Conservation (phyloP, 2,113 vertebrate species). For the Vulpes vulpes region DNA sequence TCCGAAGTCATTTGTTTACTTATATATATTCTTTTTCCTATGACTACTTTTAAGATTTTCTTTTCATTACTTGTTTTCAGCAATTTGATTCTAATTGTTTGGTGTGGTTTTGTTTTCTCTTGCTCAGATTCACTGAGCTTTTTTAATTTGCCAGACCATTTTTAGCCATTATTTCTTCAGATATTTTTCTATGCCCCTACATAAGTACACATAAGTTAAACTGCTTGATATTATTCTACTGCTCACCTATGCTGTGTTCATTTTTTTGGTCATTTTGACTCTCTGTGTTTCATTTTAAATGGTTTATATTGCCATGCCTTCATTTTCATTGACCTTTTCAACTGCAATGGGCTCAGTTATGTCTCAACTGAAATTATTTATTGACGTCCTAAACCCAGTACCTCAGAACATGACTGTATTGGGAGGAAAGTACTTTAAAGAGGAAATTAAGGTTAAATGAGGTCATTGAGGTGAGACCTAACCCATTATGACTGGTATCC, state of each 20-base stretch:
- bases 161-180: background rate
- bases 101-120: background rate
- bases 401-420: background rate
- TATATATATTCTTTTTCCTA: background rate
- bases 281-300: background rate
- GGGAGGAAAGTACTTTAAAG: background rate
- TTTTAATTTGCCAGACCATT: background rate
- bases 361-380: background rate
- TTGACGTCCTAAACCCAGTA: background rate
- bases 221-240: background rate
- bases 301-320: background rate
- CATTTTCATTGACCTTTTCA: background rate
- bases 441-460: background rate
- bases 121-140: background rate
- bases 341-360: background rate
- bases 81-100: background rate
- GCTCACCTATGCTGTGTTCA: background rate
- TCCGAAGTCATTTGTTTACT: background rate
- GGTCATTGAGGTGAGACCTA: background rate
- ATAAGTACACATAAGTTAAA: background rate
- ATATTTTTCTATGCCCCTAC: background rate
- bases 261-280: background rate
- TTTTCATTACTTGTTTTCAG: background rate
- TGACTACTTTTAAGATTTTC: background rate
- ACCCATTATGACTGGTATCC: background rate